Base-by-base conservation (phyloP, 2,888 invertebrate species). In the Sicus ferrugineus region DNA sequence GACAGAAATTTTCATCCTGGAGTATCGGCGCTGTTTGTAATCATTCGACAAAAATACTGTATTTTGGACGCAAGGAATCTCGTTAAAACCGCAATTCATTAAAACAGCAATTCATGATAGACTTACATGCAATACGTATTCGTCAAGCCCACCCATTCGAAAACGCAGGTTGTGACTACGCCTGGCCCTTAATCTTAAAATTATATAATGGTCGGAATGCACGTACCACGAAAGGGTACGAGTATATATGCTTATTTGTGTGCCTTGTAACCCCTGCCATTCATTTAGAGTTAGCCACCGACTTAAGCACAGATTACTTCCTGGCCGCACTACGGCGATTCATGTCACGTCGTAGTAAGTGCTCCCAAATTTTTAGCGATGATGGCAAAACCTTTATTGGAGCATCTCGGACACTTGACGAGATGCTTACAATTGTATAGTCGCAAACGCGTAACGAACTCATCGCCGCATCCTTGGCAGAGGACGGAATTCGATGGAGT, bases 251-350 rank as follows among this genome's bases (percentile, higher is more conserved):
- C 16, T 54, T 74, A 21, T 75, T 74, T 52, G 64, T 73, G 2
- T 75, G 75, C 48, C 67, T 75, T 70, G 63, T 62, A 0, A 71
- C 72, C 16, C 70, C 69, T 28, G 73, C 70, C 14, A 52, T 76
- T 7, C 74, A 75, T 23, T 26, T 75, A 1, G 74, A 77, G 42
- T 58, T 66, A 7, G 75, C 74, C 9, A 70, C 69, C 0, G 74
- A 72, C n/a, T 9, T 76, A 21, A 72, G 72, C 1, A 63, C 73
- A 11, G 58, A 65, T 14, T 73, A 72, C 9, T 75, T 75, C 21
- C 58, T 75, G 19, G 75, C 72, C 1, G 72, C 73, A 14, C 72
- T 73, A 21, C 62, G 68, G 19, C 42, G 75, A 50, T 73, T 75
- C 52, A 50, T 71, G 0, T 28, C 65, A 6, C 59, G 74, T 6